Conservation (phyloP, 1,140 invertebrate species). For the Adelges cooleyi region DNA sequence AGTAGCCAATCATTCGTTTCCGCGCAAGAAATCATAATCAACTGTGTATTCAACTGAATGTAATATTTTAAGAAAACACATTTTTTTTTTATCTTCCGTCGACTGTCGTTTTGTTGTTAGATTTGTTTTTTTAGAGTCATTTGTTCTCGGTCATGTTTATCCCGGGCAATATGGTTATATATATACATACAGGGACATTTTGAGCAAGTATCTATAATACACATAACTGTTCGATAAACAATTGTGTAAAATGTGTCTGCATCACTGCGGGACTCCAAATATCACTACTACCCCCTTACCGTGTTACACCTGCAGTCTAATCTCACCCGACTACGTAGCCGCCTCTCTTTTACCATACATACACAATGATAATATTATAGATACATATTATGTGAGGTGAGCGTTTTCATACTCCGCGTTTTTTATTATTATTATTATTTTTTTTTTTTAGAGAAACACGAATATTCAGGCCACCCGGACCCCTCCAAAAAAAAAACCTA, state of each 20-base stretch:
- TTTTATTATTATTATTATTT: too few species aligned
- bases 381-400: not conserved
- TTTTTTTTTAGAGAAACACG: conserved; percentile 16
- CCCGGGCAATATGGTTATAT: not conserved
- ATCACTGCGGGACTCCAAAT: conserved; percentile 5
- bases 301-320: conserved; percentile 20
- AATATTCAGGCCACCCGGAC: not conserved
- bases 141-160: not conserved
- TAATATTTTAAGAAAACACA: too few species aligned
- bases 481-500: not conserved
- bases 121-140: not conserved
- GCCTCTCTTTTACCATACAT: too few species aligned
- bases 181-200: not conserved
- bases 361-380: not conserved
- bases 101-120: not conserved
- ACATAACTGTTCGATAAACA: conserved; percentile 8
- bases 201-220: too few species aligned
- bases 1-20: too few species aligned
- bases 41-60: too few species aligned
- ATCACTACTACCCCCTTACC: not conserved
- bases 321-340: not conserved
- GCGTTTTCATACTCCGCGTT: not conserved
- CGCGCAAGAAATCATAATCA: too few species aligned
- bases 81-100: too few species aligned
- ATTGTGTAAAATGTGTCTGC: not conserved